Evolutionary conservation across 2,113 vertebrate genomes (phyloP), one percentile per base, ranked within the genome.

Genomic region (Seriola aureovittata): DNA sequence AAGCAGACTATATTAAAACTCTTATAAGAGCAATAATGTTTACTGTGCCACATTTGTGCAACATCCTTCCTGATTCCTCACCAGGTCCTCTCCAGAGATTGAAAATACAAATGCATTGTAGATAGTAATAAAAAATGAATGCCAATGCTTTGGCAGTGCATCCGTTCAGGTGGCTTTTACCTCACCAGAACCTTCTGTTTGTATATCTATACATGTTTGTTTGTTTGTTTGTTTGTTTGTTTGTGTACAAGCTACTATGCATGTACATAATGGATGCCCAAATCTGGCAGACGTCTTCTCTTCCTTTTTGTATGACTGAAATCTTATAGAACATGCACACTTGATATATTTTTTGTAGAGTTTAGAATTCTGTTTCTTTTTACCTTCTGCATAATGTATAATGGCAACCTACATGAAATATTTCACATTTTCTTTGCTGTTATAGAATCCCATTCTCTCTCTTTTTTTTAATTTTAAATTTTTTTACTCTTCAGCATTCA

Each of bases 371-470:
- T 46, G 44, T 46, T 46, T 17, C 32, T 23, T 55, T 73, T n/a
- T 70, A 13, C 44, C 34, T 67, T 46, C 29, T 71, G 19, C 52
- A 78, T 38, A 46, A 46, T 83, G 42, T 4, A 32, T 60, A 3
- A 67, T n/a, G 19, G 42, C 40, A 16, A 40, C 17, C 12, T 6
- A 17, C 19, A 23, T 63, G 7, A 62, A 54, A 78, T 78, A 57
- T 46, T 68, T n/a, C 62, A 54, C 13, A n/a, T 68, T 74, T 68
- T 62, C 38, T 46, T 19, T 17, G 5, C 36, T 4, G 0, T 29
- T 8, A 44, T 29, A n/a, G 7, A 75, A 42, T 71, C 52, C 9
- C 21, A 52, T 34, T 42, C 14, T 29, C 25, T 57, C 12, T 23
- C 10, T 23, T 25, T 57, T 19, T 70, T 38, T 78, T 55, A 29